Conservation (phyloP, 2,888 invertebrate genomes). For the Aphelenchoides bicaudatus region DNA sequence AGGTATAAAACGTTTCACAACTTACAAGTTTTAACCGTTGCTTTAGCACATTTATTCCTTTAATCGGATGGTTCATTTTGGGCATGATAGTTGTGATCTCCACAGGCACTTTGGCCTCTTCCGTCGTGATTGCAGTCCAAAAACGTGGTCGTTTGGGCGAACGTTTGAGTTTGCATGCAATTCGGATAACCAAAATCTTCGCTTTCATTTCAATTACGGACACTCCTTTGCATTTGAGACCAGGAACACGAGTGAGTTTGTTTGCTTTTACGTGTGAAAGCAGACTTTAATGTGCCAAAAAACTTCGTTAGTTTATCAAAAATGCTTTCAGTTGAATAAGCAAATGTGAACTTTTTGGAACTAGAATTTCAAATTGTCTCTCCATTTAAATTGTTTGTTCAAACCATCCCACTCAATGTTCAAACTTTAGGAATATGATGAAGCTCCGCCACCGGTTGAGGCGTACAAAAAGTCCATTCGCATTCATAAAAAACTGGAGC, state of each 20-base stretch:
- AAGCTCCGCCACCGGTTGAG: constrained; percentile 38
- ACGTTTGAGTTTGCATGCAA: constrained; percentile 43
- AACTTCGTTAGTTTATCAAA: no score
- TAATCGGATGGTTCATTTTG: constrained; percentile 65
- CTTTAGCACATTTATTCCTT: constrained; percentile 64
- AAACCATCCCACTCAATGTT: no score
- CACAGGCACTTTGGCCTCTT: constrained; percentile 64
- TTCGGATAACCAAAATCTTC: constrained; percentile 47
- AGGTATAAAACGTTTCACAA: constrained; percentile 29
- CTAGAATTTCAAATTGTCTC: no score
- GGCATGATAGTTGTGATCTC: constrained; percentile 64
- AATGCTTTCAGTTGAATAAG: no score
- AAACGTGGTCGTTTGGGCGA: constrained; percentile 60
- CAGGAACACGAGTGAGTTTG: constrained; percentile 39
- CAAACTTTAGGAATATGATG: constrained; percentile 33
- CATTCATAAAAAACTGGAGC: constrained; percentile 24
- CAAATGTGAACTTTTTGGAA: no score
- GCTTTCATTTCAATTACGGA: constrained; percentile 54
- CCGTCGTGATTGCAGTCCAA: constrained; percentile 64
- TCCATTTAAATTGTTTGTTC: no score
- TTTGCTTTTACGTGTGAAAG: not conserved
- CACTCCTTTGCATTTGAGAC: constrained; percentile 52
- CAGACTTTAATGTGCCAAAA: not conserved
- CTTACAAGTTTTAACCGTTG: no score
- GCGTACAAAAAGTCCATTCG: constrained; percentile 31